A percentile compares a stretch with the other conserved stretches of the same genome.
Conservation (phyloP, 2,113 vertebrate species). For the Monopterus albus region DNA sequence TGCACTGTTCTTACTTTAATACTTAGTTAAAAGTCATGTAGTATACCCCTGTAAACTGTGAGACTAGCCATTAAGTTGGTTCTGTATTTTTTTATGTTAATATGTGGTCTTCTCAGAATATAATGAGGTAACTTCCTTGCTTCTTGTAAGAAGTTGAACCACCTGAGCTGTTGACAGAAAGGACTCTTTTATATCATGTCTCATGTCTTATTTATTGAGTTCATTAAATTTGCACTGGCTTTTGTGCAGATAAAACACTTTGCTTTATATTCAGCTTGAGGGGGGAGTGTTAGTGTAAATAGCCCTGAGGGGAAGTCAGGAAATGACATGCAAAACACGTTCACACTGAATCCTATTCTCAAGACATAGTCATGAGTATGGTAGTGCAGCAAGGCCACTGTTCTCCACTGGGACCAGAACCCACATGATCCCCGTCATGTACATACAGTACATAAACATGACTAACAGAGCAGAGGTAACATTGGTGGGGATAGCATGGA, state of each 20-base stretch:
- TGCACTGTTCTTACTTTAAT: conserved; percentile 4
- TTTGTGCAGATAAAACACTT: conserved; percentile 28
- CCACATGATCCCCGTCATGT: conserved; percentile 34
- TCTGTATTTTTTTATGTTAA: conserved; percentile 35
- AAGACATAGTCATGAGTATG: conserved; percentile 25
- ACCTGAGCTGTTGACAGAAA: conserved; percentile 16
- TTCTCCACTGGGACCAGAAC: conserved; percentile 23
- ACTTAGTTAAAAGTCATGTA: conserved; percentile 28
- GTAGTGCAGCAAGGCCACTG: conserved; percentile 10
- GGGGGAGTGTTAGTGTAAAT: conserved; percentile 9
- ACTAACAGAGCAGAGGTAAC: conserved; percentile 33
- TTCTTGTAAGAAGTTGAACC: conserved; percentile 20
- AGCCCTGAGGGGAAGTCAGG: conserved; percentile 43
- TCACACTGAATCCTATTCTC: conserved; percentile 37
- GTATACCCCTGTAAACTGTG: conserved; percentile 39
- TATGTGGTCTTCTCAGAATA: conserved; percentile 7
- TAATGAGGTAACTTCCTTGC: conserved; percentile 6
- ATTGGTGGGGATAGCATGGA: not conserved
- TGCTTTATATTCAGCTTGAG: conserved; percentile 22
- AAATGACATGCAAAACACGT: conserved; percentile 58
- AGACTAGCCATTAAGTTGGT: conserved; percentile 15
- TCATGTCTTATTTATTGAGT: conserved; percentile 44
- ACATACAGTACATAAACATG: conserved; percentile 19
- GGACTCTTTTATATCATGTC: conserved; percentile 11
- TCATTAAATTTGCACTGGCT: conserved; percentile 35